phyloP scores from a whole-genome alignment of 2,888 invertebrate genomes.

The Megamerina dolium region DNA sequence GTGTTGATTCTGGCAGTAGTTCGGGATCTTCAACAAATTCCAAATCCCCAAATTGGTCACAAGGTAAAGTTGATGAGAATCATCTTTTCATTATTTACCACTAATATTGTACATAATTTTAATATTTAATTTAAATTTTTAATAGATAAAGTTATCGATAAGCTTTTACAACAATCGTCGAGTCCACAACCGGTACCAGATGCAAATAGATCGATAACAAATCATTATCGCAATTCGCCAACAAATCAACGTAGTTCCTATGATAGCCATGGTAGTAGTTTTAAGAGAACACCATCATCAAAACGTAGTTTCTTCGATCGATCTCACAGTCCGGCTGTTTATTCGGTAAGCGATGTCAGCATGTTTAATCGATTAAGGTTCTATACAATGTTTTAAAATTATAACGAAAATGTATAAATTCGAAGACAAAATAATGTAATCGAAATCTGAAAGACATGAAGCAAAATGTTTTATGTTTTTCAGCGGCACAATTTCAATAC shows the following conservation, averaged over 20 bases:
- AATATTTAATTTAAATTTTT: background rate
- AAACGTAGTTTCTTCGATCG: slow-evolving; percentile 41
- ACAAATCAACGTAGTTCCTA: slow-evolving; percentile 36
- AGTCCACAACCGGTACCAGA: slow-evolving; percentile 48
- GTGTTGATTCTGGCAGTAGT: slow-evolving; percentile 43
- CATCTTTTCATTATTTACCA: background rate
- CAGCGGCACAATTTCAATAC: background rate
- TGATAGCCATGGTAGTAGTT: slow-evolving; percentile 38
- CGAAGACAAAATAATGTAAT: no score
- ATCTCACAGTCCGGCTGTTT: slow-evolving; percentile 44
- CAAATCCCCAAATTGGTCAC: slow-evolving; percentile 38
- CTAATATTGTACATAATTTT: background rate
- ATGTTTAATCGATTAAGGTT: no score
- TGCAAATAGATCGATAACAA: slow-evolving; percentile 34
- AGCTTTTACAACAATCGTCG: slow-evolving; percentile 30
- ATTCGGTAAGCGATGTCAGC: slow-evolving; percentile 46
- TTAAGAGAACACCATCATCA: slow-evolving; percentile 41
- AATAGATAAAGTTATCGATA: slow-evolving; percentile 31
- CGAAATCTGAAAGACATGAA: no score
- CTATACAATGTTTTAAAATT: background rate
- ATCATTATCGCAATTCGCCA: slow-evolving; percentile 42
- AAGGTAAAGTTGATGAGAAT: slow-evolving; percentile 27
- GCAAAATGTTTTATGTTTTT: background rate
- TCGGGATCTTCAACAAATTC: slow-evolving; percentile 41
- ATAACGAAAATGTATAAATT: no score